Base-by-base conservation (phyloP, 2,797 vertebrate genomes). In the Macropus fuliginosus region DNA sequence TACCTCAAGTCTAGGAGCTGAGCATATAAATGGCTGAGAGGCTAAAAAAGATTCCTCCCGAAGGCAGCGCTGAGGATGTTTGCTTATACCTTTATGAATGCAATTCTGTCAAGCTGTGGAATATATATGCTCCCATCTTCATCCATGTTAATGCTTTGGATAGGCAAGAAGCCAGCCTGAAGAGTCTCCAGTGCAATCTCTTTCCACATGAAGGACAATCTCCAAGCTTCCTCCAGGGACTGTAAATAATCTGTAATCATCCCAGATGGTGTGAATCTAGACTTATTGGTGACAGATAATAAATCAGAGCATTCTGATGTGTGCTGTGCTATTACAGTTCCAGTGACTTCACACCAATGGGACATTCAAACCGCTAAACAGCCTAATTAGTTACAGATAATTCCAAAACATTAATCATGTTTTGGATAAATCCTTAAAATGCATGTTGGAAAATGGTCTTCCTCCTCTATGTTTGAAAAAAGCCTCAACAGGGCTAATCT, bases 311-410 rank as follows among this genome's bases (percentile, higher is more conserved):
- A 94, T 96, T 97, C 90, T 96, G 96, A 97, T 96, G 92, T 96
- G 96, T 95, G 95, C 91, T 62, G 81, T 93, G 94, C 95, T 93
- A 94, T 95, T 97, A 95, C 92, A 95, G 92, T 97, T 97, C 93
- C 95, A 96, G 93, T 97, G 97, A 97, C 94, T 97, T 96, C 97
- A 97, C 94, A 97, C 94, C 46, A 0, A 97, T 96, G 95, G 96
- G 96, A 97, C 94, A 94, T 93, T 97, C 94, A 95, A 97, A 96
- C 28, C 94, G 94, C 95, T 97, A 97, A 97, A 94, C 95, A 97
- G 87, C 93, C 93, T 97, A 98, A 98, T 97, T 97, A 97, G 97
- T 96, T 97, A 96, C 87, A 95, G 94, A 97, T 97, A 98, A 98
- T 97, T 97, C 96, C 62, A 97, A 98, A 95, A 92, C 94, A 97